These are phyloP conservation scores for Cosmorhoe ocellata DNA, from an alignment of 2,888 invertebrate genomes.

Conservation along the genomic window DNA sequence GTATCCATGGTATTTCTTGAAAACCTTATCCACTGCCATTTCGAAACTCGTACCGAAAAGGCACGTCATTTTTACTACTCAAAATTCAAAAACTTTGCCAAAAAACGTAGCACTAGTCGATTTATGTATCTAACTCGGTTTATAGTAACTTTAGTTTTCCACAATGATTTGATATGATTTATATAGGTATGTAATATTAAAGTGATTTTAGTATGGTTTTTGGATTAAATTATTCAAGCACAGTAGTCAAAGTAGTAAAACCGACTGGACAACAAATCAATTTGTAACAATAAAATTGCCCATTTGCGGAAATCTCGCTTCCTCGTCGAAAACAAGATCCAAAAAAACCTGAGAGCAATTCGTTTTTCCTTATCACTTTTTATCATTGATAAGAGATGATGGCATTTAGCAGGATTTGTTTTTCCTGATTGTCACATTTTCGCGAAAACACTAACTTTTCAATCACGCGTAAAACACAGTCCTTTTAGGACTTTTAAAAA, in stretches of 20 bases:
- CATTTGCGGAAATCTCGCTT: constrained; percentile 8
- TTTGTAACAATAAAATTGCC: background rate
- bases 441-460: background rate
- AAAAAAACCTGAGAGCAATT: constrained; percentile 13
- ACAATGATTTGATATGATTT: too few species aligned
- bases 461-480: too few species aligned
- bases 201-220: too few species aligned
- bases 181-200: too few species aligned
- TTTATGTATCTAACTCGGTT: too few species aligned
- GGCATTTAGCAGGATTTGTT: too few species aligned
- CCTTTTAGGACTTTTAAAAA: too few species aligned
- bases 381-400: constrained; percentile 14
- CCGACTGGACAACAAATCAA: background rate
- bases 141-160: too few species aligned
- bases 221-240: too few species aligned
- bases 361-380: constrained; percentile 12
- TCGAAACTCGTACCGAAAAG: constrained; percentile 49
- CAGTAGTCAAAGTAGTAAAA: background rate
- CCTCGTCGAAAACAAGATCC: constrained; percentile 9
- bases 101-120: too few species aligned
- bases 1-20: constrained; percentile 62
- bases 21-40: constrained; percentile 51
- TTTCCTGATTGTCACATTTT: background rate
- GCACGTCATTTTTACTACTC: constrained; percentile 41
- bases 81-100: too few species aligned